phyloP scores from a whole-genome alignment of 2,888 invertebrate genomes.

The Tetranychus truncatus region DNA sequence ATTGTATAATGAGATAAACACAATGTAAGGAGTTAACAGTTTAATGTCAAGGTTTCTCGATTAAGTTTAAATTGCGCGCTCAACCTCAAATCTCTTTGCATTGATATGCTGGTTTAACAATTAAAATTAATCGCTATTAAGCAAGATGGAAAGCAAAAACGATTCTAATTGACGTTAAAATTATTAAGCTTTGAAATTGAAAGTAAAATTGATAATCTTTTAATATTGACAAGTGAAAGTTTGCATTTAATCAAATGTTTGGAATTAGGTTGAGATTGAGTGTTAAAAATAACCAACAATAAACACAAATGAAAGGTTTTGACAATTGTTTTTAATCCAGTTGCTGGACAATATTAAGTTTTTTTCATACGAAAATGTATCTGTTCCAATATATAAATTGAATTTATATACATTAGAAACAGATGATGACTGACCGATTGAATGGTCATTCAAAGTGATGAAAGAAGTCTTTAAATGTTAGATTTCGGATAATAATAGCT shows the following conservation, averaged over 20 bases:
- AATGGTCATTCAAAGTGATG: neutral
- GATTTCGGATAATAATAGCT: too few relatives aligned
- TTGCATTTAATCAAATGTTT: neutral
- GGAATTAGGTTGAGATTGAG: too few relatives aligned
- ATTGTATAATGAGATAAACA: neutral
- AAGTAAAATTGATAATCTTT: neutral
- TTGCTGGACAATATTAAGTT: neutral
- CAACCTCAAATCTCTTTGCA: neutral
- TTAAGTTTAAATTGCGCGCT: neutral
- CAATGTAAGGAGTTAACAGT: neutral
- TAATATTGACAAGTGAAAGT: neutral
- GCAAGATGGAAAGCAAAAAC: too few relatives aligned
- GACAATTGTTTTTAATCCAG: too few relatives aligned
- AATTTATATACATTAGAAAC: neutral
- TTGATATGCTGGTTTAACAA: neutral
- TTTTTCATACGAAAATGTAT: neutral
- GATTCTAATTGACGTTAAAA: neutral
- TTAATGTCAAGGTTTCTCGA: neutral
- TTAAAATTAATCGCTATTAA: neutral
- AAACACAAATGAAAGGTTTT: too few relatives aligned
- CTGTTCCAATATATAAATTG: too few relatives aligned
- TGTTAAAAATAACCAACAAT: too few relatives aligned
- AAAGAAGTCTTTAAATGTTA: too few relatives aligned
- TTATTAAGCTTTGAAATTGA: neutral
- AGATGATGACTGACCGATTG: neutral